Conservation (phyloP, 2,797 vertebrate genomes). For the Dallia pectoralis region DNA sequence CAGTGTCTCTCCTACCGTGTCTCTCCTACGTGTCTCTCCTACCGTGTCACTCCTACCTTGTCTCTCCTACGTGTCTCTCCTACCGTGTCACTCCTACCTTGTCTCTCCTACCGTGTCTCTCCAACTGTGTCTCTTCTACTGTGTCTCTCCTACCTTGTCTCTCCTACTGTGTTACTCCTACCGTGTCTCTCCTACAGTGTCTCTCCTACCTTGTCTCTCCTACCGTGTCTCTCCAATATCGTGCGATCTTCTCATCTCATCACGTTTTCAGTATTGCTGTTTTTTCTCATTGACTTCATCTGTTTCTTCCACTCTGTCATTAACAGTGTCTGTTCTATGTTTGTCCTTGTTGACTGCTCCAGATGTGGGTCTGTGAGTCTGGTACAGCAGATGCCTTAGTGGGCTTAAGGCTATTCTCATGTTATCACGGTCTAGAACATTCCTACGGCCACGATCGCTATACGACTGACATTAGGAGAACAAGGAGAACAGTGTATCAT, state of each 20-base stretch:
- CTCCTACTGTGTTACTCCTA: not conserved
- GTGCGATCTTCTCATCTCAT: not conserved
- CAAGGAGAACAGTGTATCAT: not conserved
- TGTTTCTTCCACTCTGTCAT: slow-evolving; percentile 6
- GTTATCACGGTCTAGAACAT: slow-evolving; percentile 46
- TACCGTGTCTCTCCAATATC: not conserved
- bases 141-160: not conserved
- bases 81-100: too few species aligned
- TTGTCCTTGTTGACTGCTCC: slow-evolving; percentile 55
- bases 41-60: not conserved
- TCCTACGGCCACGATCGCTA: slow-evolving; percentile 38
- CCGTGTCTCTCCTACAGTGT: not conserved
- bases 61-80: not conserved
- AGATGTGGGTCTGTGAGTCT: slow-evolving; percentile 63
- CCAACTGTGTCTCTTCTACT: not conserved
- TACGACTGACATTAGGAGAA: slow-evolving; percentile 1
- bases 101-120: not conserved
- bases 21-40: not conserved
- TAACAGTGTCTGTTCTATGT: slow-evolving; percentile 29
- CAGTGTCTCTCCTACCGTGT: not conserved
- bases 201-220: not conserved
- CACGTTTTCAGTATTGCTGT: not conserved
- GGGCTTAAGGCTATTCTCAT: slow-evolving; percentile 59
- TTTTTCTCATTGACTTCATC: not conserved
- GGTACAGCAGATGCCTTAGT: slow-evolving; percentile 66